Base-by-base conservation (phyloP, 2,888 invertebrate genomes). In the Chymomyza amoena region DNA sequence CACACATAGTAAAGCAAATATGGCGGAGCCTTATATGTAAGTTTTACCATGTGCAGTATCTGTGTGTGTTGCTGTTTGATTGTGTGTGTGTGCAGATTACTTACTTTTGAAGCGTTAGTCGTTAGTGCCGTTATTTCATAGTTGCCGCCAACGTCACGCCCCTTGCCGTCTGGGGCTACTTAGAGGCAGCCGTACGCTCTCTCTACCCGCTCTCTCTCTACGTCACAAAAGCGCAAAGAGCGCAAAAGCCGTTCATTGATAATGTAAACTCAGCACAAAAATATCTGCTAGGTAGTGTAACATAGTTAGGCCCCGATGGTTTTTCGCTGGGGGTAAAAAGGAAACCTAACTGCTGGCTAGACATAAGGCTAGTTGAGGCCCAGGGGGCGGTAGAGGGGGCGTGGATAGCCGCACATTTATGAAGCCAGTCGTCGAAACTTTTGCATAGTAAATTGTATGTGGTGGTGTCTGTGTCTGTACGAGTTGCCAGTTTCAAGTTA, bases 51-150 rank as follows among this genome's bases (percentile, higher is more conserved):
- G 13, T 45, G 39, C 32, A 32, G 39, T 45, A 45, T 45, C 39
- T 15, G 13, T 45, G 56, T 62, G 36, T 65, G 28, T 57, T 39
- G 60, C 51, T 65, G 20, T 65, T 54, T 70, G 63, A 32, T 64
- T 73, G 59, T 66, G 68, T 66, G 64, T 57, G 61, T 68, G 69
- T 83, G 81, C 71, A 88, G 86, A 86, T 88, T 88, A 86, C 84
- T 84, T 88, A 84, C 84, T 84, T 86, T 81, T 63, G 70, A 15
- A 85, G 88, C 84, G 87, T 77, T 84, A 83, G 88, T 84, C 88
- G 87, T 86, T 88, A 88, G 88, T 88, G 81, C 70, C 84, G 86
- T 83, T 84, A 83, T 84, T 88, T 84, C 86, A 87, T 88, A 84
- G 86, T 79, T 81, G 73, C 75, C 73, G 84, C 79, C 73, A 86